Conservation (phyloP, 2,797 vertebrate species). For the Acrossocheilus fasciatus region DNA sequence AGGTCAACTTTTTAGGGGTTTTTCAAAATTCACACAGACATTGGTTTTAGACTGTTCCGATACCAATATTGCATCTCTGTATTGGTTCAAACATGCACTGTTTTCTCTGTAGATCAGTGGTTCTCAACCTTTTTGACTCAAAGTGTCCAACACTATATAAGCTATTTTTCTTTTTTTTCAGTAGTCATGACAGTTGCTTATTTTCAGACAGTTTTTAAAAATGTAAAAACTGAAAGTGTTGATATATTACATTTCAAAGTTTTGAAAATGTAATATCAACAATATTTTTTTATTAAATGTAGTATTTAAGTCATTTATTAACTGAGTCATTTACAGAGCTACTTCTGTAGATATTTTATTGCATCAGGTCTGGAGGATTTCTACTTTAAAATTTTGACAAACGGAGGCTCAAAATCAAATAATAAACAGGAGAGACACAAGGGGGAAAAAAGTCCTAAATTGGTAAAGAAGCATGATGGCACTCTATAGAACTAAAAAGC, state of each 20-base stretch:
- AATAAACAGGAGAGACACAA: background rate
- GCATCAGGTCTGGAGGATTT: background rate
- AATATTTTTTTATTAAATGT: background rate
- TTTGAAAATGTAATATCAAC: too few species aligned
- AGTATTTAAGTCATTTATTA: background rate
- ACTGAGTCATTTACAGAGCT: background rate
- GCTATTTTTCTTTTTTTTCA: background rate
- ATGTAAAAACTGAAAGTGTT: background rate
- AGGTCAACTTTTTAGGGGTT: constrained; percentile 83
- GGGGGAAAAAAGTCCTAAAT: background rate
- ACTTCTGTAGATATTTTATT: background rate
- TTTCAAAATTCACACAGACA: constrained; percentile 2
- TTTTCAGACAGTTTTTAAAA: background rate
- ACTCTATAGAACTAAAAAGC: background rate
- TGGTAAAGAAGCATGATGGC: background rate
- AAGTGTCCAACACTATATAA: background rate
- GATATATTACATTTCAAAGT: background rate
- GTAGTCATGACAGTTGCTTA: background rate
- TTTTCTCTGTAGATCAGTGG: background rate
- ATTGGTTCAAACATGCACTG: background rate
- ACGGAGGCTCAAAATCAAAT: background rate
- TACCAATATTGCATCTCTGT: background rate
- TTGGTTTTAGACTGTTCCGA: background rate
- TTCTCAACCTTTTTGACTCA: background rate
- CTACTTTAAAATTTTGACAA: background rate